Evolutionary conservation across 2,113 vertebrate genomes (phyloP).

Genomic region (Poecile atricapillus): DNA sequence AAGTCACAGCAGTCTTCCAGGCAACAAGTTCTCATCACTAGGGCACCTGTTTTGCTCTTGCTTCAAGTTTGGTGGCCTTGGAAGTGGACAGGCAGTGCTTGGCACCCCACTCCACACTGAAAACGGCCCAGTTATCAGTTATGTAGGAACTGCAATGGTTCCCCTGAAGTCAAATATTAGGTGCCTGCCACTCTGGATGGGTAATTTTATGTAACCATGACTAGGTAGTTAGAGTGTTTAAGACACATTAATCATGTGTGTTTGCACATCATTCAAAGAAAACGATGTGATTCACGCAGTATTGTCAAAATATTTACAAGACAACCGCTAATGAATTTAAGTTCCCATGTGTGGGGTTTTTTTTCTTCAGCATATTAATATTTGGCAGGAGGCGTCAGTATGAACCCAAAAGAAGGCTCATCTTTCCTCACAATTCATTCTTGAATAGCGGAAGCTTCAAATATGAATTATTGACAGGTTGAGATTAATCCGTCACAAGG

Average conservation of each 20-base stretch:
- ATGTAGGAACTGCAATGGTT: neutral
- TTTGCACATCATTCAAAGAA: neutral
- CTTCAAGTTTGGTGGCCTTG: neutral
- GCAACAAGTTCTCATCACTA: neutral
- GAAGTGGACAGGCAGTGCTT: neutral
- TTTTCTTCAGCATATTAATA: neutral
- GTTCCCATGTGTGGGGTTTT: neutral
- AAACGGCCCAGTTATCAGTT: neutral
- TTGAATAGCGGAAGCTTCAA: neutral
- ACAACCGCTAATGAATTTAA: neutral
- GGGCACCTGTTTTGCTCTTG: neutral
- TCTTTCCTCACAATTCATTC: neutral
- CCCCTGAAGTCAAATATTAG: neutral
- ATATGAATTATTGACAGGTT: slow-evolving; percentile 28
- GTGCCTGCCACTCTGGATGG: neutral
- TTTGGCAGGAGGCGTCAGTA: neutral
- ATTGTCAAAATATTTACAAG: neutral
- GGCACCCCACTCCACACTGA: neutral
- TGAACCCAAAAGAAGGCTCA: neutral
- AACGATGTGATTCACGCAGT: neutral
- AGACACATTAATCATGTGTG: neutral
- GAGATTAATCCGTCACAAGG: slow-evolving; percentile 11
- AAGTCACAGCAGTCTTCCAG: neutral
- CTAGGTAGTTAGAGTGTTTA: neutral
- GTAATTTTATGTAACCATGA: neutral